Evolutionary conservation across 2,113 vertebrate species (phyloP).

Genomic region (Epinephelus fuscoguttatus): DNA sequence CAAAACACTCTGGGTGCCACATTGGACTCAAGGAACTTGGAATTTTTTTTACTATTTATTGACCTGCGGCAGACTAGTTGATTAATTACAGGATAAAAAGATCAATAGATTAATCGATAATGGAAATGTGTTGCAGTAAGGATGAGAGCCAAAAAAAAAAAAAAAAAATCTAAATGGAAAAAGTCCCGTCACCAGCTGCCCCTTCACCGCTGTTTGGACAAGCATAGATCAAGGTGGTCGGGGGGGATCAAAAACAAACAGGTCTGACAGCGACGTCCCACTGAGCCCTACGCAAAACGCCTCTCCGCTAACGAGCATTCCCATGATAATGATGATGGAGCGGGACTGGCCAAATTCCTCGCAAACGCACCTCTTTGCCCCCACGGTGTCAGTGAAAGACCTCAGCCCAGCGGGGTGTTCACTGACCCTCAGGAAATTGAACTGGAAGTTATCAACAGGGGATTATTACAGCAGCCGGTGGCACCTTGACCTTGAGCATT

Average conservation of each 20-base stretch:
- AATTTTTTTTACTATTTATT: too few species aligned
- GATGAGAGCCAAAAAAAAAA: too few species aligned
- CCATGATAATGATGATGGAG: conserved; percentile 64
- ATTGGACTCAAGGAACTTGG: too few species aligned
- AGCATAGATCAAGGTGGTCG: conserved; percentile 45
- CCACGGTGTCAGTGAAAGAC: conserved; percentile 65
- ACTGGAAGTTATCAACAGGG: conserved; percentile 67
- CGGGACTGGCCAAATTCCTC: conserved; percentile 52
- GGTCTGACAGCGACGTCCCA: conserved; percentile 41
- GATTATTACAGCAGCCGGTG: conserved; percentile 46
- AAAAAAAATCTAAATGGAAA: too few species aligned
- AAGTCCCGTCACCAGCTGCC: background rate
- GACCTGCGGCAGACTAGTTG: too few species aligned
- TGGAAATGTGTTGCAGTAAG: too few species aligned
- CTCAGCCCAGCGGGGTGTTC: conserved; percentile 48
- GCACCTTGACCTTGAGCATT: conserved; percentile 50
- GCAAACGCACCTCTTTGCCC: conserved; percentile 65
- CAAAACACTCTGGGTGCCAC: too few species aligned
- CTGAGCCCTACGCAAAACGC: conserved; percentile 43
- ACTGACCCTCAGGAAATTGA: conserved; percentile 74
- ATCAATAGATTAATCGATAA: too few species aligned
- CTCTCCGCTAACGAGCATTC: conserved; percentile 71
- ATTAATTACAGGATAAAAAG: too few species aligned
- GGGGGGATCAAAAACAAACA: conserved; percentile 55
- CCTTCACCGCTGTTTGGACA: conserved; percentile 32